These are phyloP conservation scores for Sebastes nivosus DNA, from an alignment of 2,797 vertebrate genomes.

Conservation along the genomic window DNA sequence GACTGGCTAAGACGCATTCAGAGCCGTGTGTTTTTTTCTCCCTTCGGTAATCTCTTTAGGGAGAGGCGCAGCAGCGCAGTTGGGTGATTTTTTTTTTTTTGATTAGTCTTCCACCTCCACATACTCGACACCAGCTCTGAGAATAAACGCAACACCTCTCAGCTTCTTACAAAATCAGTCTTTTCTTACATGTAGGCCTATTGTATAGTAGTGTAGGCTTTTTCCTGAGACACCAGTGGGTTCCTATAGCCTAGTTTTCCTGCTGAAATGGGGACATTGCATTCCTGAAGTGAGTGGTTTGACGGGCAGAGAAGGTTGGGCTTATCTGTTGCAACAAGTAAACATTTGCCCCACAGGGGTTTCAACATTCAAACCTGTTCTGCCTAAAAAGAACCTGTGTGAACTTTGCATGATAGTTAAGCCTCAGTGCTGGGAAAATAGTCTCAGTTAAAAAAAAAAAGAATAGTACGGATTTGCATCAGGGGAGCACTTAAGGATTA, in stretches of 20 bases:
- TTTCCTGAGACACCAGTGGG: neutral
- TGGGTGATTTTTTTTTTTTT: neutral
- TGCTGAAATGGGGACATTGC: conserved; percentile 39
- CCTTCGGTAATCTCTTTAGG: conserved; percentile 21
- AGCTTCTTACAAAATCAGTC: conserved; percentile 7
- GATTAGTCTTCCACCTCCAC: conserved; percentile 14
- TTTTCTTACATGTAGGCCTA: neutral
- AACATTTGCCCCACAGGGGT: conserved; percentile 72
- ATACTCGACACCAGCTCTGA: neutral
- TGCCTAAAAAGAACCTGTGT: conserved; percentile 4
- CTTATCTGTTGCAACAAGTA: conserved; percentile 82
- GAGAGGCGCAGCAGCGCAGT: conserved; percentile 21
- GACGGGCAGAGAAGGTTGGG: conserved; percentile 50
- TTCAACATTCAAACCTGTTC: conserved; percentile 75
- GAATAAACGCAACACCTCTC: neutral
- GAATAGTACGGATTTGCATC: neutral
- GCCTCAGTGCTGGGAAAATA: neutral
- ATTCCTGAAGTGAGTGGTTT: conserved; percentile 69
- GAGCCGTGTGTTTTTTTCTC: neutral
- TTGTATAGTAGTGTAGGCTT: neutral
- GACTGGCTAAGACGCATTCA: conserved; percentile 2
- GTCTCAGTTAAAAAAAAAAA: too few relatives aligned
- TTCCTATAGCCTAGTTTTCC: conserved; percentile 5
- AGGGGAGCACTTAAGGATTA: neutral
- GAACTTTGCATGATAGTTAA: neutral